Base-by-base conservation (phyloP, 2,797 vertebrate species). In the Cyprinella venusta region DNA sequence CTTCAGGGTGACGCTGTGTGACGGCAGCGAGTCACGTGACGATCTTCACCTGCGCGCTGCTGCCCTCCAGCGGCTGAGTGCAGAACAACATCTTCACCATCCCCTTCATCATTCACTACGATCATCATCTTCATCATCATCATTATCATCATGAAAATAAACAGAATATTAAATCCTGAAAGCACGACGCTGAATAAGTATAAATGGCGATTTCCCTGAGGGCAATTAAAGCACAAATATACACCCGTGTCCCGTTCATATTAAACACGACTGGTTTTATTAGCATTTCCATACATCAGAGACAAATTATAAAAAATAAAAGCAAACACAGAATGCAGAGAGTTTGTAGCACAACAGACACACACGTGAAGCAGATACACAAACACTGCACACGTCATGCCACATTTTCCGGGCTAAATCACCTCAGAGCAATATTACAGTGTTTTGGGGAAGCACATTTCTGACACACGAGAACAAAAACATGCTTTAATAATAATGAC, bases 181-280 rank as follows among this genome's bases (percentile, higher is more conserved):
- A 12, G 3, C 54, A 56, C 8, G n/a, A 10, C 10, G 54, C 0
- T 0, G 54, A 45, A 45, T 45, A 12, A 45, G 42, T 45, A 12
- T 13, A 3, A 10, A 56, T 5, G 8, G 16, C 0, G 48, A 48
- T 30, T 71, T 38, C 33, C 65, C 38, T 21, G 38, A 71, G 38
- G 42, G 4, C 15, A 10, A 50, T 30, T 50, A 30, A 50, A 30
- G 2, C 24, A 26, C 19, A 10, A 16, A 0, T 1, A 36, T 38
- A 36, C n/a, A n/a, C n/a, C n/a, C n/a, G n/a, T n/a, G n/a, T n/a
- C 5, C 5, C 13, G 70, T 8, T 45, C 64, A 64, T 94, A 92
- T 89, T 93, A 94, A 94, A 94, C 92, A 79, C 86, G 48, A 52
- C 86, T 84, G 85, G 10, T 2, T 94, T 95, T 94, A 94, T 91